Evolutionary conservation across 2,888 invertebrate species (phyloP), one percentile per base, ranked within the genome.

Genomic region (Metalampra italica): DNA sequence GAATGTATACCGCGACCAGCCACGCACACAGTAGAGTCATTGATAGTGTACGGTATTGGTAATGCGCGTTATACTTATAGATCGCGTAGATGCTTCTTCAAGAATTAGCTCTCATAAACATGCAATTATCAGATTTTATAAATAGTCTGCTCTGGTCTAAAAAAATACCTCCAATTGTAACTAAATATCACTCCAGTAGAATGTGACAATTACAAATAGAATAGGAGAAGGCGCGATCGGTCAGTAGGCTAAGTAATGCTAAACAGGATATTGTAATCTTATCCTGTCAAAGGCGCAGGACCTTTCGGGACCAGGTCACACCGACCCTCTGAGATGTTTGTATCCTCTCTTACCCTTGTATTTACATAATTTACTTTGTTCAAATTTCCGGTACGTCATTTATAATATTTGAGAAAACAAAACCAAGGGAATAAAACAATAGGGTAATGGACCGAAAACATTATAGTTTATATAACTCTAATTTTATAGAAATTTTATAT

Each of bases 331-430:
- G 13, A 30, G 13, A 43, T 43, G 13, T 22, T 29, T 37, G 15
- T 44, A 37, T 41, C 37, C 36, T 29, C 34, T n/a, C n/a, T n/a
- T 43, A 13, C 32, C 14, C 43, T 22, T n/a, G 15, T 14, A 30
- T 45, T 45, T 45, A 29, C 37, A 45, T 37, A 45, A 37, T 29
- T n/a, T 11, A n/a, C 37, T 45, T 45, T 37, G 37, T 45, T 43
- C 44, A 34, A 36, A 13, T 36, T 32, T 30, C 14, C 12, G n/a
- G 13, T 11, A 12, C n/a, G n/a, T n/a, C n/a, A n/a, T n/a, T n/a
- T n/a, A n/a, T n/a, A n/a, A n/a, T 1, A 37, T 7, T 12, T n/a
- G n/a, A 37, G 13, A 3, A 37, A 12, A 37, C n/a, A 34, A 34
- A 34, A 11, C 34, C n/a, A n/a, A n/a, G n/a, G n/a, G n/a, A 34